Percentiles rank a stretch among this genome's conserved stretches.
Evolutionary conservation across 1,140 invertebrate genomes (phyloP).

Genomic region (Leptopilina clavipes): DNA sequence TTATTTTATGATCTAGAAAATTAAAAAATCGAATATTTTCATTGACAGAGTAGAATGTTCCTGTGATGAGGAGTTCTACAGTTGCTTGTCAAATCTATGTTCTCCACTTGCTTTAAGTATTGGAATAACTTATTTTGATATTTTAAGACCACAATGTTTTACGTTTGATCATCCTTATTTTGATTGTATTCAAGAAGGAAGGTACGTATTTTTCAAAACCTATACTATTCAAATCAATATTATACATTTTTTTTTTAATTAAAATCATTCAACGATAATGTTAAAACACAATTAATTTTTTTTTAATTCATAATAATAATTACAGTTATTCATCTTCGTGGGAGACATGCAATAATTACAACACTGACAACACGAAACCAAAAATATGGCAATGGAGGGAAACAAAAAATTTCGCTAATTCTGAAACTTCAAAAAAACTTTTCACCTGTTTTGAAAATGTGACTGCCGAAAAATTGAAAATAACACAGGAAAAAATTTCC

Average conservation of each 20-base stretch:
- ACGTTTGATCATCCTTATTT: neutral
- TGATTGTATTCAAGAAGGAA: neutral
- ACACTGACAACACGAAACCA: neutral
- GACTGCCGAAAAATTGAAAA: neutral
- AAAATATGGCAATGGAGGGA: constrained; percentile 23
- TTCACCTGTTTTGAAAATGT: neutral
- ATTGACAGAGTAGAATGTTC: constrained; percentile 3
- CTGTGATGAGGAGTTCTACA: constrained; percentile 9
- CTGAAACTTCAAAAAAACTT: neutral
- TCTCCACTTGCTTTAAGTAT: constrained; percentile 16
- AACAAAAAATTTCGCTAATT: neutral
- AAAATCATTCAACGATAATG: no score
- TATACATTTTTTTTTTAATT: no score
- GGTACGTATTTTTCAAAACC: neutral
- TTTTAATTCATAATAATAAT: neutral
- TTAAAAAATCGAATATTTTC: neutral
- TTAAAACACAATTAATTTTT: no score
- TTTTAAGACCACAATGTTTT: constrained; percentile 20
- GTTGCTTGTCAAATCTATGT: neutral
- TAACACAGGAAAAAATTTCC: neutral
- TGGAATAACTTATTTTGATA: constrained; percentile 26
- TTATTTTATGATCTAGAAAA: no score
- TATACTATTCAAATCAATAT: no score
- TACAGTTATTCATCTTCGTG: neutral
- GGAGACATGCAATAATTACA: neutral